Percentiles rank a stretch among this genome's conserved stretches.
phyloP scores from a whole-genome alignment of 2,797 vertebrate genomes.

The Halcyon badia region DNA sequence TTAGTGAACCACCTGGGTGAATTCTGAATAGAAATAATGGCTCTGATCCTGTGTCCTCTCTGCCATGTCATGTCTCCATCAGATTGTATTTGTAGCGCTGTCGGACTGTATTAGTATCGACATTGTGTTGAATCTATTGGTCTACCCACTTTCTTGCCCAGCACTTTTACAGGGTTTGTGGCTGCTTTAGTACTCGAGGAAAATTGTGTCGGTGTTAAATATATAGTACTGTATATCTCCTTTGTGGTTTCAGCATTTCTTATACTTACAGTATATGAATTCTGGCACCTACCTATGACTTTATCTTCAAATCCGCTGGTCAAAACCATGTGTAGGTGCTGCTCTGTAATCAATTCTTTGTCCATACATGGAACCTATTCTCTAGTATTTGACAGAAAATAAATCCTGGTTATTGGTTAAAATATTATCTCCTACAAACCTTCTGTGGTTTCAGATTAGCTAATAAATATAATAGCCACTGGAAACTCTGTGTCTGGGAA shows the following conservation, averaged over 20 bases:
- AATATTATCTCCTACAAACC: not conserved
- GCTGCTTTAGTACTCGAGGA: not conserved
- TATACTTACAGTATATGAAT: not conserved
- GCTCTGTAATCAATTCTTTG: not conserved
- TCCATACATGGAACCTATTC: not conserved
- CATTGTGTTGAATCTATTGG: not conserved
- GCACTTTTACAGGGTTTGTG: not conserved
- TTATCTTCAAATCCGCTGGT: not conserved
- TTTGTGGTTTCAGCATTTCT: not conserved
- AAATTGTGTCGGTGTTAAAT: not conserved
- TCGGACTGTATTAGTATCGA: not conserved
- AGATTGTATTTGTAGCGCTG: not conserved
- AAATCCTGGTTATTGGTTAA: not conserved
- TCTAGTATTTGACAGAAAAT: not conserved
- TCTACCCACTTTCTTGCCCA: not conserved
- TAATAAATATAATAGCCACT: constrained; percentile 30
- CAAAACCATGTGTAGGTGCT: not conserved
- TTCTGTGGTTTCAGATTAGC: not conserved
- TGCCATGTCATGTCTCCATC: not conserved
- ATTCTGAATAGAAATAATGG: not conserved
- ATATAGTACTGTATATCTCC: not conserved
- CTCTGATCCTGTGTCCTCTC: not conserved
- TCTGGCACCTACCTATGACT: not conserved
- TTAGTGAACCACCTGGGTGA: not conserved
- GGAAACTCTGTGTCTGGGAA: not conserved